A percentile compares a stretch with the other conserved stretches of the same genome.
These are phyloP conservation scores for Indicator maculatus DNA, from an alignment of 2,113 vertebrate genomes.

Conservation along the genomic window DNA sequence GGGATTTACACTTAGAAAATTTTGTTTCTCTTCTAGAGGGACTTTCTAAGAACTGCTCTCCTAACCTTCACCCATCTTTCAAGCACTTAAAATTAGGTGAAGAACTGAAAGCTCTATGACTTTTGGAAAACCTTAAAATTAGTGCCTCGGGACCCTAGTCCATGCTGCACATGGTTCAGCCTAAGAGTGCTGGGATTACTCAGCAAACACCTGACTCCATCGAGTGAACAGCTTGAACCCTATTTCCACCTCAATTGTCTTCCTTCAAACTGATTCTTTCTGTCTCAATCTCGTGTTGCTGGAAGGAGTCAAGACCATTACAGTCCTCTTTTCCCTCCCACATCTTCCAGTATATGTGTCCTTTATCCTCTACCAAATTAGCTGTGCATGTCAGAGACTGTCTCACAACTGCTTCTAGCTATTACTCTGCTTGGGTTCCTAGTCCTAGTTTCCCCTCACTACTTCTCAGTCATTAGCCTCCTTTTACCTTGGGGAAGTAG, in stretches of 20 bases:
- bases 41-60: not conserved
- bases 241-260: not conserved
- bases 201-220: not conserved
- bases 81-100: not conserved
- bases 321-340: not conserved
- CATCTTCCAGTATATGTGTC: not conserved
- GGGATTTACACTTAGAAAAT: not conserved
- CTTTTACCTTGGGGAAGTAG: not conserved
- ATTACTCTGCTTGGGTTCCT: not conserved
- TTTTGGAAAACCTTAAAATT: not conserved
- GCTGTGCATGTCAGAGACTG: not conserved
- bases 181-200: not conserved
- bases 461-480: not conserved
- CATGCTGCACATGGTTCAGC: not conserved
- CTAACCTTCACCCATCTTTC: not conserved
- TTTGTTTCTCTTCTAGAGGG: not conserved
- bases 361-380: not conserved
- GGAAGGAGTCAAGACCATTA: not conserved
- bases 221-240: not conserved
- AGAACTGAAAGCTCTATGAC: not conserved
- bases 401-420: not conserved
- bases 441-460: not conserved
- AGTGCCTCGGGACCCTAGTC: not conserved
- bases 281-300: not conserved
- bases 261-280: not conserved